These are phyloP conservation scores for Regulus satrapa DNA, from an alignment of 2,113 vertebrate species.

Conservation along the genomic window DNA sequence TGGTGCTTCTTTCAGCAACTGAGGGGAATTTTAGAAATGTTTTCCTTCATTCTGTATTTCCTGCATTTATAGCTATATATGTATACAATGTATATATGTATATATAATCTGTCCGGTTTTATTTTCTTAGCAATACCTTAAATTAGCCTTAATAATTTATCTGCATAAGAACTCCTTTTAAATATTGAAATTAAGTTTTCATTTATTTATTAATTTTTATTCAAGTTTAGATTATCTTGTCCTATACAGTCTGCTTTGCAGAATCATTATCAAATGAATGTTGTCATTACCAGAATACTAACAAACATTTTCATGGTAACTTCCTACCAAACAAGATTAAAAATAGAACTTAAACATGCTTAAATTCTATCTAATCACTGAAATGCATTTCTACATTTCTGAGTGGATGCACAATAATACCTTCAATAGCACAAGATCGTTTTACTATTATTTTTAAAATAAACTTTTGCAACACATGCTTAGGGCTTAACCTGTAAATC, in stretches of 20 bases:
- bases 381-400: neutral
- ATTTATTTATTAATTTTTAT: neutral
- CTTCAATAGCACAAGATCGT: neutral
- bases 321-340: neutral
- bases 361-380: neutral
- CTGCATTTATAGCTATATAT: neutral
- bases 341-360: neutral
- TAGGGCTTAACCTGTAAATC: neutral
- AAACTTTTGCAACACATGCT: neutral
- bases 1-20: neutral
- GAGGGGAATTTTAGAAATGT: neutral
- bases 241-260: neutral
- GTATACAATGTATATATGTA: neutral
- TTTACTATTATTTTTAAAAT: neutral
- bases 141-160: neutral
- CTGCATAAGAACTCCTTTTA: neutral
- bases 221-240: neutral
- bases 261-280: neutral
- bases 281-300: neutral
- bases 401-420: neutral
- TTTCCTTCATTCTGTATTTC: neutral
- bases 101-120: neutral
- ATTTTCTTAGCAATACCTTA: neutral
- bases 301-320: neutral
- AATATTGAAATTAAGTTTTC: neutral